A percentile compares a stretch with the other conserved stretches of the same genome.
Evolutionary conservation across 2,888 invertebrate species (phyloP).

Genomic region (Amphiduros pacificus): DNA sequence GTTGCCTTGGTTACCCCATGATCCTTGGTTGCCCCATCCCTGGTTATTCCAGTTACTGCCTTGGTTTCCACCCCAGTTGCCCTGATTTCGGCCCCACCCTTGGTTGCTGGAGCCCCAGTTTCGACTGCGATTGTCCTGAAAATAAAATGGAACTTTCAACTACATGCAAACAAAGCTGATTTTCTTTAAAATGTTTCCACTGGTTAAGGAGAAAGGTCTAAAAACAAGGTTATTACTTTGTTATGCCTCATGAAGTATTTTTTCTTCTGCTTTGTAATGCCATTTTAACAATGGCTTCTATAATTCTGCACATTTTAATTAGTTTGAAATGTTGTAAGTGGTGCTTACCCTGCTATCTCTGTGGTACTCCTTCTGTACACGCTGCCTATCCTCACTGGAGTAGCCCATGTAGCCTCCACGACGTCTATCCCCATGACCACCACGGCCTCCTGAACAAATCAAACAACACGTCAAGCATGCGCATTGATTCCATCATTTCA

Average conservation of each 20-base stretch:
- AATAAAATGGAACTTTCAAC: neutral
- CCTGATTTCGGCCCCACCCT: constrained; percentile 11
- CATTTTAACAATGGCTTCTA: too few species aligned
- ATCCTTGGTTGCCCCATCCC: constrained; percentile 25
- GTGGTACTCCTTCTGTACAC: constrained; percentile 10
- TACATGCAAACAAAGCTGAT: neutral
- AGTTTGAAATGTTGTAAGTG: too few species aligned
- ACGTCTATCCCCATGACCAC: constrained; percentile 1
- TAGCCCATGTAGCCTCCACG: constrained; percentile 30
- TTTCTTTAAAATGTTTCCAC: too few species aligned
- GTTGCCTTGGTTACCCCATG: constrained; percentile 30
- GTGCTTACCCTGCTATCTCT: constrained; percentile 8
- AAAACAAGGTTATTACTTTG: too few species aligned
- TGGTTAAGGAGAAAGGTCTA: too few species aligned
- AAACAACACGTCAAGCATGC: too few species aligned
- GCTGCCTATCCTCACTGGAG: constrained; percentile 21
- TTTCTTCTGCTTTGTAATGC: too few species aligned
- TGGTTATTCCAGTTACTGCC: constrained; percentile 16
- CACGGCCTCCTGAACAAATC: too few species aligned
- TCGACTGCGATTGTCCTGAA: constrained; percentile 11
- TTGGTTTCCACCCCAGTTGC: constrained; percentile 8
- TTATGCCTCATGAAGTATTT: too few species aligned
- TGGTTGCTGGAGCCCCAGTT: constrained; percentile 16
- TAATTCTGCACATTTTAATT: too few species aligned
- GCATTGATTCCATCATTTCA: too few species aligned